phyloP scores from a whole-genome alignment of 2,113 vertebrate genomes.

The Bufo gargarizans region DNA sequence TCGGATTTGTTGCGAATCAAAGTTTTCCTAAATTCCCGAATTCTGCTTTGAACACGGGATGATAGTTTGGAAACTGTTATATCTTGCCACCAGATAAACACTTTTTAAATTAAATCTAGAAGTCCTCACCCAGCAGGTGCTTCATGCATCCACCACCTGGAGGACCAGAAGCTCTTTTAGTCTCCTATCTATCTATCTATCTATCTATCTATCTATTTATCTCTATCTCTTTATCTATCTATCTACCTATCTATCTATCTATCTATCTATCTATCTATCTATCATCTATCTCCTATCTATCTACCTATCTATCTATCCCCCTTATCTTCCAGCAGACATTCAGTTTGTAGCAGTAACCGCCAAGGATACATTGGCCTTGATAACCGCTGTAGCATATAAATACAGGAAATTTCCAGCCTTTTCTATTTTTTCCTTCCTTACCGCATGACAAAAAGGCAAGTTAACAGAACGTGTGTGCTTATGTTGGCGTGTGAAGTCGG shows the following conservation, averaged over 20 bases:
- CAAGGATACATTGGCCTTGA: constrained; percentile 24
- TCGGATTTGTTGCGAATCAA: too few relatives aligned
- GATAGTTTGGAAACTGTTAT: too few relatives aligned
- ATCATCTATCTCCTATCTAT: background rate
- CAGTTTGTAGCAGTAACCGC: too few relatives aligned
- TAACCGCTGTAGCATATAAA: background rate
- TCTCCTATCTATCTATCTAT: background rate
- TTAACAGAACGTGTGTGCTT: constrained; percentile 1
- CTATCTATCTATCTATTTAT: background rate
- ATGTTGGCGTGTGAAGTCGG: constrained; percentile 17
- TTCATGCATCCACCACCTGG: too few relatives aligned
- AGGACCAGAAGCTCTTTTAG: too few relatives aligned
- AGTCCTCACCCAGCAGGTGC: too few relatives aligned
- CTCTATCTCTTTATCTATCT: too few relatives aligned
- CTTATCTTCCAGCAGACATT: background rate
- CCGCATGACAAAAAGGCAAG: background rate
- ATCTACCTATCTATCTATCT: background rate
- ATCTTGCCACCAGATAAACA: too few relatives aligned
- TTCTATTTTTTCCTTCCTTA: background rate
- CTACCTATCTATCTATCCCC: background rate
- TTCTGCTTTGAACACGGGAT: too few relatives aligned
- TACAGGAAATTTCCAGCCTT: background rate
- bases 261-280: background rate
- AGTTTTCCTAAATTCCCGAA: too few relatives aligned
- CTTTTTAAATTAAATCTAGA: too few relatives aligned